Base-by-base conservation (phyloP, 2,888 invertebrate species). In the Netelia melanura region DNA sequence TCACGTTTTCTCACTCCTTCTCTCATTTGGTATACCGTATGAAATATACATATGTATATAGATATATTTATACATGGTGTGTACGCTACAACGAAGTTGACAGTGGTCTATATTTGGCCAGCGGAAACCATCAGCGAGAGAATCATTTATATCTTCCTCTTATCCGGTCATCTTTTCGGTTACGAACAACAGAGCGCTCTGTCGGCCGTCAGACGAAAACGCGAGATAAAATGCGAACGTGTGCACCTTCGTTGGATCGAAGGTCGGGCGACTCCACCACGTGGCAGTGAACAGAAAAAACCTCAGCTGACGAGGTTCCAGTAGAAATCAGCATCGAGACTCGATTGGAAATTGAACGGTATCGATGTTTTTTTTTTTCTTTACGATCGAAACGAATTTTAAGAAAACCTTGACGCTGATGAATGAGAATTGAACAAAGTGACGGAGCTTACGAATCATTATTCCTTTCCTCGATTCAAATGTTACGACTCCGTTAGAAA, bases 21-120 rank as follows among this genome's bases (percentile, higher is more conserved):
- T 67, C 58, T 67, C 62, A 48, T 70, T 25, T 38, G 9, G n/a
- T 68, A 14, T 52, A 25, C 48, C 14, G 9, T 44, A 44, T 21
- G 6, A 43, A 21, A 14, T 30, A 30, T n/a, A 58, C 58, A 80
- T 74, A 72, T 61, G 17, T 70, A 61, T 81, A 81, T 70, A 61
- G 76, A 81, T 23, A 54, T 23, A n/a, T 44, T 21, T 64, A 54
- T 56, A 43, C 52, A 38, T 30, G 56, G 17, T 48, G 11, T 67
- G 21, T 23, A 17, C 38, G 65, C 58, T 75, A 71, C 77, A 77
- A 71, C 84, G 78, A 87, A 65, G 85, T 77, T 87, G 88, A 89
- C 88, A 88, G 86, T 89, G 89, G 89, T 91, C 90, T 90, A 91
- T 90, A 91, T 91, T 91, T 89, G 90, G 89, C 88, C 83, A 89